phyloP scores from a whole-genome alignment of 2,888 invertebrate species.

The Phasia obesa region DNA sequence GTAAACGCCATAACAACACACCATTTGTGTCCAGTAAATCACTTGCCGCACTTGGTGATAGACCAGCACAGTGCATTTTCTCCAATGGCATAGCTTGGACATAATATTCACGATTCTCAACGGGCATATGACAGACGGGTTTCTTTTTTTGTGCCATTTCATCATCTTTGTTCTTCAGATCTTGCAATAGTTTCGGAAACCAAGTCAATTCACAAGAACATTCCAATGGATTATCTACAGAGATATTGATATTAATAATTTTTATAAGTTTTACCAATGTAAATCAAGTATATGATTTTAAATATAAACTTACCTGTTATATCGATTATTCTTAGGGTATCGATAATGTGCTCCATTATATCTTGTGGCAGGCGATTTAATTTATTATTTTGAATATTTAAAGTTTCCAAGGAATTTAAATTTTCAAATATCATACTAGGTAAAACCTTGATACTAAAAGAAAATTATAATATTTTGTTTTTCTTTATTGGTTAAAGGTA shows the following conservation, averaged over 20 bases:
- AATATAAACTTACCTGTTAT: constrained; percentile 92
- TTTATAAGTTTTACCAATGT: background rate
- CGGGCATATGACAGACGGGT: constrained; percentile 90
- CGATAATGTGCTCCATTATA: constrained; percentile 93
- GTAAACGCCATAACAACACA: constrained; percentile 78
- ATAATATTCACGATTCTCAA: constrained; percentile 91
- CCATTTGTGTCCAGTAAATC: constrained; percentile 75
- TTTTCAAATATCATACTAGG: constrained; percentile 94
- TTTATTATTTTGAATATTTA: constrained; percentile 94
- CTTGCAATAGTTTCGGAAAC: constrained; percentile 92
- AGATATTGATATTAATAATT: background rate
- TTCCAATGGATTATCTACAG: constrained; percentile 91
- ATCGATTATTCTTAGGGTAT: constrained; percentile 93
- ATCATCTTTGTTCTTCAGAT: constrained; percentile 91
- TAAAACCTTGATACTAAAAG: constrained; percentile 89
- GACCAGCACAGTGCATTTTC: constrained; percentile 91
- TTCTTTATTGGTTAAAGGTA: constrained; percentile 20
- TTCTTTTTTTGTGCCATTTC: constrained; percentile 94
- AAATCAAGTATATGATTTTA: background rate
- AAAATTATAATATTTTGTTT: constrained; percentile 58
- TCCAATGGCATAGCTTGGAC: constrained; percentile 91
- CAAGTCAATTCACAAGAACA: constrained; percentile 95
- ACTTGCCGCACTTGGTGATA: constrained; percentile 82
- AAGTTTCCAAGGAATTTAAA: constrained; percentile 93
- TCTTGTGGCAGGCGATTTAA: constrained; percentile 92